Percentiles rank a stretch among this genome's conserved stretches.
Conservation (phyloP, 92 coral and sea anemone genomes). For the Phenganax marumi region DNA sequence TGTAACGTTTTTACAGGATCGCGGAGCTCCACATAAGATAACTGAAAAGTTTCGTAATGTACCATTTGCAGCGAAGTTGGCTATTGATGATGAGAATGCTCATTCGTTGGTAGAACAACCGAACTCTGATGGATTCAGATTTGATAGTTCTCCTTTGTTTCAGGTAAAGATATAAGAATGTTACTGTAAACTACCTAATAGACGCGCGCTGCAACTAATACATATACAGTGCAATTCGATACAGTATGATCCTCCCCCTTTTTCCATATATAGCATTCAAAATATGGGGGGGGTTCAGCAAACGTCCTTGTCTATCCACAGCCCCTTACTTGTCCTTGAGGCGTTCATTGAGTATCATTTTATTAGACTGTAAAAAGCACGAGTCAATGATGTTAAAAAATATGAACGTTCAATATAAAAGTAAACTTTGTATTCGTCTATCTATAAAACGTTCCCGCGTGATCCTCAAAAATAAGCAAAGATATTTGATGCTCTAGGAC, state of each 20-base stretch:
- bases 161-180: slow-evolving; percentile 55
- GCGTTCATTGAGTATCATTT: no score
- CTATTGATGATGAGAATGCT: slow-evolving; percentile 75
- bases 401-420: no score
- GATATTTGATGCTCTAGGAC: no score
- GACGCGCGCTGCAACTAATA: slow-evolving; percentile 7
- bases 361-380: no score
- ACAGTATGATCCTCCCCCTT: not conserved
- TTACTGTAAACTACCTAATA: not conserved
- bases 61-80: slow-evolving; percentile 80
- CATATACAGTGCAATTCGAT: no score
- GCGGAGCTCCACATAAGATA: slow-evolving; percentile 69
- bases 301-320: not conserved
- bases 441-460: no score
- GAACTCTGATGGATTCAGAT: slow-evolving; percentile 76
- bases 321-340: no score
- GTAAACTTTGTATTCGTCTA: no score
- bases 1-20: slow-evolving; percentile 59
- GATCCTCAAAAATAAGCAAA: no score
- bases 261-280: not conserved
- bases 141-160: slow-evolving; percentile 87
- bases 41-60: slow-evolving; percentile 65
- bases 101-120: slow-evolving; percentile 57
- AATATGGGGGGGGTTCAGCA: not conserved
- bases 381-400: no score